phyloP scores from a whole-genome alignment of 53 echinoderm and acorn worm genomes.

The Patiria pectinifera region DNA sequence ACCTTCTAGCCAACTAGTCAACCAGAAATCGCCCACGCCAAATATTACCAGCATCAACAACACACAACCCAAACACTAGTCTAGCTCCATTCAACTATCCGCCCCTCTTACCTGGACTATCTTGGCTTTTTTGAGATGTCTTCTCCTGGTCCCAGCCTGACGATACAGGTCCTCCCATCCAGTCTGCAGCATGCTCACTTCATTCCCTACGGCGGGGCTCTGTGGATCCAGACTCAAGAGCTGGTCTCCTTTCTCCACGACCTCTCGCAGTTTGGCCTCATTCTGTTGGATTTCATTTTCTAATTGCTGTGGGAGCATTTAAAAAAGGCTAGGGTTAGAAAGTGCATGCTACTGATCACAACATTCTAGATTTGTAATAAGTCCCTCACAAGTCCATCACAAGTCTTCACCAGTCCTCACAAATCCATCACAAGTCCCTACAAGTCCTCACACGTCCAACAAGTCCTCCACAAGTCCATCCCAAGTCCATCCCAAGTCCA shows the following conservation, averaged over 20 bases:
- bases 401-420: too few relatives aligned
- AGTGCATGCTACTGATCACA: too few relatives aligned
- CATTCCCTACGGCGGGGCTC: conserved; percentile 72
- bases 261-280: conserved; percentile 74
- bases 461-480: too few relatives aligned
- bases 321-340: too few relatives aligned
- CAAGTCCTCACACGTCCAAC: too few relatives aligned
- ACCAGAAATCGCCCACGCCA: too few relatives aligned
- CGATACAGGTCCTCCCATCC: conserved; percentile 92
- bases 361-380: too few relatives aligned
- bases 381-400: too few relatives aligned
- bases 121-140: conserved; percentile 86
- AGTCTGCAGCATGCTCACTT: conserved; percentile 76
- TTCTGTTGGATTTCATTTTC: conserved; percentile 85
- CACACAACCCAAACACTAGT: not conserved
- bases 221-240: conserved; percentile 81
- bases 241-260: conserved; percentile 80
- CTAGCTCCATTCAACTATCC: not conserved
- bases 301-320: conserved; percentile 64
- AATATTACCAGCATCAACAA: not conserved
- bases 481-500: too few relatives aligned
- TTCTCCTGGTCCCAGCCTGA: conserved; percentile 80
- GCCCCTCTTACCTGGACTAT: conserved; percentile 79
- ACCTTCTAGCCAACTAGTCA: too few relatives aligned
- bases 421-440: too few relatives aligned